Percentiles rank a stretch among this genome's conserved stretches.
Conservation (phyloP, 2,888 invertebrate species). For the Hypomecis atomaria region DNA sequence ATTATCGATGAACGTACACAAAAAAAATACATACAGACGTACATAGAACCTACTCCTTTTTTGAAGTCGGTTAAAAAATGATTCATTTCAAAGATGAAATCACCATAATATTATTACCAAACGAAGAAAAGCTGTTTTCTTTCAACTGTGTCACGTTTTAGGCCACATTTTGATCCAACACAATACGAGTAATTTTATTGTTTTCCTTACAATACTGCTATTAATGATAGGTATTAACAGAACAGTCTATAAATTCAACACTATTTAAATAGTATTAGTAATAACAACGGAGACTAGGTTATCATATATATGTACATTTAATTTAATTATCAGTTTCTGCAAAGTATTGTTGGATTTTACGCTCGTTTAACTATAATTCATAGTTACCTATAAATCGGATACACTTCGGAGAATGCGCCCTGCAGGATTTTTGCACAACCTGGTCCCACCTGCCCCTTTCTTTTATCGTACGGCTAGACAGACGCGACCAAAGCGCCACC, state of each 20-base stretch:
- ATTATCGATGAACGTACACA: no score
- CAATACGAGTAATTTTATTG: slow-evolving; percentile 18
- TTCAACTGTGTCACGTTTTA: neutral
- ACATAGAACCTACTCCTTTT: no score
- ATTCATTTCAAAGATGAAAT: neutral
- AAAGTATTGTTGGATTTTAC: slow-evolving; percentile 10
- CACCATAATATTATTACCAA: neutral
- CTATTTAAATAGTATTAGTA: slow-evolving; percentile 10
- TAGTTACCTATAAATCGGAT: no score
- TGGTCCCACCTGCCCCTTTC: no score
- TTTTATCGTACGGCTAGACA: no score
- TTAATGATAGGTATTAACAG: slow-evolving; percentile 9
- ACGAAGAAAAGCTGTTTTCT: neutral
- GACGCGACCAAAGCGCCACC: no score
- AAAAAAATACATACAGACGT: no score
- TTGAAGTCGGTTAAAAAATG: no score
- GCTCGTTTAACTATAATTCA: no score
- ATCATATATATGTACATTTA: slow-evolving; percentile 22
- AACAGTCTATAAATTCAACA: no score
- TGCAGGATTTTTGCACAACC: no score
- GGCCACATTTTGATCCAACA: slow-evolving; percentile 6
- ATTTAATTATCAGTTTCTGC: slow-evolving; percentile 27
- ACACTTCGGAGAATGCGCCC: no score
- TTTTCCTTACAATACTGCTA: slow-evolving; percentile 17
- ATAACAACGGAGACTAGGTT: slow-evolving; percentile 12